Conservation (phyloP, 2,888 invertebrate genomes). For the Hypsopygia costalis region DNA sequence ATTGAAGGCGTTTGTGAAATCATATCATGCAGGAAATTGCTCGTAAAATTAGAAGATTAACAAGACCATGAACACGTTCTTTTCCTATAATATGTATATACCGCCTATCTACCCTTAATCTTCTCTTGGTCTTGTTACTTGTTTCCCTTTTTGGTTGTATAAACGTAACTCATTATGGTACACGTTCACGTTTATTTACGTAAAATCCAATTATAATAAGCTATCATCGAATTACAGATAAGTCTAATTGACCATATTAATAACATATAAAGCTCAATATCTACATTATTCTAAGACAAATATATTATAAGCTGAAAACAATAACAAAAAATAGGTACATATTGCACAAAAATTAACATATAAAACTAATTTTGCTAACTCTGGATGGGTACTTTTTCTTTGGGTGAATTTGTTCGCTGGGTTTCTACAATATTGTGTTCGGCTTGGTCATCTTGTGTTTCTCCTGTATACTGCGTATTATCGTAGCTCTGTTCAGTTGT, state of each 20-base stretch:
- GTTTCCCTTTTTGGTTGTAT: no score
- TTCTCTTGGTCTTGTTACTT: no score
- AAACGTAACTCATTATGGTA: no score
- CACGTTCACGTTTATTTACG: no score
- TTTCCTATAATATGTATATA: no score
- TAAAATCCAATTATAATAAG: no score
- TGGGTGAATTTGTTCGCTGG: conserved; percentile 36
- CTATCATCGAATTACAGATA: not conserved
- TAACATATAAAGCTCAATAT: conserved; percentile 38
- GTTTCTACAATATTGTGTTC: conserved; percentile 22
- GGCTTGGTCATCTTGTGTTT: conserved; percentile 4
- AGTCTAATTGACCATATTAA: conserved; percentile 23
- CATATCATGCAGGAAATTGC: no score
- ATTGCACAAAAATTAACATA: conserved; percentile 53
- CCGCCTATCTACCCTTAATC: no score
- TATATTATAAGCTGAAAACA: conserved; percentile 36
- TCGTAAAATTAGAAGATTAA: no score
- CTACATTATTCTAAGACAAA: conserved; percentile 28
- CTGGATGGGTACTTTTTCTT: conserved; percentile 45
- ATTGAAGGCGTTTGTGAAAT: no score
- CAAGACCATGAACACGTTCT: no score
- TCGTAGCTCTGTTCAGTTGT: conserved; percentile 42
- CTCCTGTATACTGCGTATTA: conserved; percentile 29
- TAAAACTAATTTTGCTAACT: conserved; percentile 53
- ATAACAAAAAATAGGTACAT: conserved; percentile 44